Percentiles rank a stretch among this genome's conserved stretches.
Evolutionary conservation across 2,797 vertebrate genomes (phyloP).

Genomic region (Sebastes aleutianus): DNA sequence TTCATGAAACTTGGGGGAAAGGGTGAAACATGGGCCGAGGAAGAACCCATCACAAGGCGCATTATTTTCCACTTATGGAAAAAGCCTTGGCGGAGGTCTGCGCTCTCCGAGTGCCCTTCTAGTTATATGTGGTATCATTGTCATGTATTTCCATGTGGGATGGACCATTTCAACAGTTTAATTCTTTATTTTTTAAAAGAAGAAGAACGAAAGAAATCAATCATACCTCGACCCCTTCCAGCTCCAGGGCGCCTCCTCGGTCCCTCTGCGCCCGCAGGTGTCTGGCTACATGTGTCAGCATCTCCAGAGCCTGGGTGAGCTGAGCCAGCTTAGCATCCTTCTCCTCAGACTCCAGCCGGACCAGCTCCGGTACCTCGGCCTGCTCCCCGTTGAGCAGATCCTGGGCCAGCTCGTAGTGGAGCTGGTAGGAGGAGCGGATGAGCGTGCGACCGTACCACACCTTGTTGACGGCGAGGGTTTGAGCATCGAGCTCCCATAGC

Average conservation of each 20-base stretch:
- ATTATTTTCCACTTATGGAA: too few species aligned
- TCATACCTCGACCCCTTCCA: slow-evolving; percentile 90
- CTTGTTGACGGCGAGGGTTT: slow-evolving; percentile 75
- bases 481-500: slow-evolving; percentile 89
- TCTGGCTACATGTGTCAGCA: slow-evolving; percentile 85
- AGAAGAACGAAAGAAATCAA: neutral
- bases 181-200: neutral
- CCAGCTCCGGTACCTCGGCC: slow-evolving; percentile 84
- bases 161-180: neutral
- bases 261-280: slow-evolving; percentile 85
- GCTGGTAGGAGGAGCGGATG: slow-evolving; percentile 93
- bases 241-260: slow-evolving; percentile 88
- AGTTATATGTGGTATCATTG: neutral
- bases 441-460: slow-evolving; percentile 88
- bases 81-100: too few species aligned
- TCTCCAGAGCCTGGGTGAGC: slow-evolving; percentile 84
- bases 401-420: slow-evolving; percentile 93
- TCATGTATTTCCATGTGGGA: neutral
- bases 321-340: slow-evolving; percentile 71
- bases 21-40: too few species aligned
- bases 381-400: slow-evolving; percentile 86
- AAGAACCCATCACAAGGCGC: too few species aligned
- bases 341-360: slow-evolving; percentile 60
- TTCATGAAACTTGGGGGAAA: too few species aligned
- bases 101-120: too few species aligned